Evolutionary conservation across 2,113 vertebrate genomes (phyloP).

Genomic region (Suricata suricatta): DNA sequence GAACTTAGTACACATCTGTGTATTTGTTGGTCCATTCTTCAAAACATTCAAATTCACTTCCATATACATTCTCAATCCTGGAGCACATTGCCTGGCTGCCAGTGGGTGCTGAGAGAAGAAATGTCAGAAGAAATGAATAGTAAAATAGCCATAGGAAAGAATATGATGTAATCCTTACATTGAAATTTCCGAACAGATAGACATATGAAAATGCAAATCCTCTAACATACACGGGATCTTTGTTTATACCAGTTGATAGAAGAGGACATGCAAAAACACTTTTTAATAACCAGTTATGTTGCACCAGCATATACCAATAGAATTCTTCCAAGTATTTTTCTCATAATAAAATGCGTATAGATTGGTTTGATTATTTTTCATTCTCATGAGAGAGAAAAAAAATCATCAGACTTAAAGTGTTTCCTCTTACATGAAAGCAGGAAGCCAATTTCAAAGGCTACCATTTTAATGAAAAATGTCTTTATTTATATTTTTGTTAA

Average conservation of each 20-base stretch:
- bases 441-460: slow-evolving; percentile 43
- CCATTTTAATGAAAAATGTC: slow-evolving; percentile 43
- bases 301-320: slow-evolving; percentile 77
- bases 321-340: slow-evolving; percentile 76
- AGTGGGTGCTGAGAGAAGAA: not conserved
- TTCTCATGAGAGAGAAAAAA: slow-evolving; percentile 64
- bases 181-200: not conserved
- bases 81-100: not conserved
- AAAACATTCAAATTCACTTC: not conserved
- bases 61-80: not conserved
- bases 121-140: not conserved
- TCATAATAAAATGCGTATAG: slow-evolving; percentile 78
- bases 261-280: slow-evolving; percentile 78
- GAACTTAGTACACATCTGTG: not conserved
- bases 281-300: slow-evolving; percentile 80
- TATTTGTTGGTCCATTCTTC: not conserved
- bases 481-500: slow-evolving; percentile 49
- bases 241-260: slow-evolving; percentile 80
- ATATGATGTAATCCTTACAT: not conserved
- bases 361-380: slow-evolving; percentile 73
- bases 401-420: slow-evolving; percentile 1
- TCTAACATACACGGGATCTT: slow-evolving; percentile 77
- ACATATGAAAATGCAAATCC: slow-evolving; percentile 62
- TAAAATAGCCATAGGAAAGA: not conserved
- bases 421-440: slow-evolving; percentile 23